Conservation (phyloP, 2,888 invertebrate genomes). For the Agonum fuliginosum region DNA sequence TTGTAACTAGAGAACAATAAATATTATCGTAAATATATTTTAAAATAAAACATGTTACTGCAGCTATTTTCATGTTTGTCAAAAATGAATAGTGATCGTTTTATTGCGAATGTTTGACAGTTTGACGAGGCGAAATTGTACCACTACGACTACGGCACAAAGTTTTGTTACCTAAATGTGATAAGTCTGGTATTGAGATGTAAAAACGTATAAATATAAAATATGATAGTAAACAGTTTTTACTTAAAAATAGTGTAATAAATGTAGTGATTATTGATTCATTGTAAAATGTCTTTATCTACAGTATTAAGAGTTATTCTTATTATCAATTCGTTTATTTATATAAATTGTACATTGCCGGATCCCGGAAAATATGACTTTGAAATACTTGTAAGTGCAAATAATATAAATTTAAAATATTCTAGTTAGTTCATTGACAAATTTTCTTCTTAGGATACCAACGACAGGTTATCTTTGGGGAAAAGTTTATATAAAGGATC, state of each 20-base stretch:
- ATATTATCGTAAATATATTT: too few relatives aligned
- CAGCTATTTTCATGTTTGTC: too few relatives aligned
- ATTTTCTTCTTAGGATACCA: conserved; percentile 53
- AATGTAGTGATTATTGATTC: conserved; percentile 21
- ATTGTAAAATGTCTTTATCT: conserved; percentile 34
- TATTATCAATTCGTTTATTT: conserved; percentile 64
- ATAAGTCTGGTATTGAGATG: neutral
- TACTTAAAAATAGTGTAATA: neutral
- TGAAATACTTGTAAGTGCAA: conserved; percentile 75
- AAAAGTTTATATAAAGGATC: conserved; percentile 84
- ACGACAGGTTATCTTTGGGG: conserved; percentile 29
- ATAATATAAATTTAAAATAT: conserved; percentile 25
- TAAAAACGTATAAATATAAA: neutral
- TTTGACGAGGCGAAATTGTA: neutral
- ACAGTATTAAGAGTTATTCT: conserved; percentile 48
- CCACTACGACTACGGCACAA: neutral
- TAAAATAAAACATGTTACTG: too few relatives aligned
- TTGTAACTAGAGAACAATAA: too few relatives aligned
- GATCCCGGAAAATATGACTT: conserved; percentile 82
- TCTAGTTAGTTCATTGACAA: conserved; percentile 28
- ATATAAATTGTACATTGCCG: conserved; percentile 71
- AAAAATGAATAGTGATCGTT: too few relatives aligned
- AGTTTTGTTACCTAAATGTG: neutral
- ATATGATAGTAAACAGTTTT: neutral
- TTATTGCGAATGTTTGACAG: conserved; percentile 39